Percentiles rank a stretch among this genome's conserved stretches.
phyloP scores from a whole-genome alignment of 2,888 invertebrate genomes.

The Pristionchus exspectatus region DNA sequence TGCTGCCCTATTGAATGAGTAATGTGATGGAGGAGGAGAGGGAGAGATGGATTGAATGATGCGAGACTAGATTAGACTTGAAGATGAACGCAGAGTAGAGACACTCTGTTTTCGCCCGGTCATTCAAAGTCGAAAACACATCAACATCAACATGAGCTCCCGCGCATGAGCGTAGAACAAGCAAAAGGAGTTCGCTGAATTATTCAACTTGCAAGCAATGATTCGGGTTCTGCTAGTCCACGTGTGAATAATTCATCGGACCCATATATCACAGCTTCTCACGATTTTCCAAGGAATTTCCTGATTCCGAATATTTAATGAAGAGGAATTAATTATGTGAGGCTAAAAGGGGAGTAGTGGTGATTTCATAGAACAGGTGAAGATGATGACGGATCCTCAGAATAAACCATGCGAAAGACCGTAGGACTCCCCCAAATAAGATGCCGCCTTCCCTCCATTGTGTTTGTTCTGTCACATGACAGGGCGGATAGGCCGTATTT shows the following conservation, averaged over 20 bases:
- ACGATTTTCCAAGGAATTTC: background rate
- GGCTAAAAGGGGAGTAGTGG: background rate
- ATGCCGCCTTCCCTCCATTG: no score
- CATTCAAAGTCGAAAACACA: background rate
- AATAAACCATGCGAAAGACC: background rate
- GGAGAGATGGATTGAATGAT: background rate
- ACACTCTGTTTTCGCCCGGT: background rate
- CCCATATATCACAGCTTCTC: background rate
- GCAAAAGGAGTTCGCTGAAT: background rate
- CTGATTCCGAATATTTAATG: background rate
- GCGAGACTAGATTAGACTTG: constrained; percentile 22
- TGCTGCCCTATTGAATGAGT: constrained; percentile 48
- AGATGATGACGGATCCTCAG: background rate
- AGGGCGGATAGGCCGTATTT: no score
- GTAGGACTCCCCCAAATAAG: no score
- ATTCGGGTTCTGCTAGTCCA: background rate
- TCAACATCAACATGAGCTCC: background rate
- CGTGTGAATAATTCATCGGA: background rate
- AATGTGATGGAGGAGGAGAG: constrained; percentile 20
- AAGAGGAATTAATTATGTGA: background rate
- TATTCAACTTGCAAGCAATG: background rate
- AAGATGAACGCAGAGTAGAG: background rate
- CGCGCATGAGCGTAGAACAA: background rate
- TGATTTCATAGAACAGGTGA: constrained; percentile 1
- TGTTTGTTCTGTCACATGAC: no score